Evolutionary conservation across 2,797 vertebrate species (phyloP), one percentile per base, ranked within the genome.

Genomic region (Acipenser transmontanus): DNA sequence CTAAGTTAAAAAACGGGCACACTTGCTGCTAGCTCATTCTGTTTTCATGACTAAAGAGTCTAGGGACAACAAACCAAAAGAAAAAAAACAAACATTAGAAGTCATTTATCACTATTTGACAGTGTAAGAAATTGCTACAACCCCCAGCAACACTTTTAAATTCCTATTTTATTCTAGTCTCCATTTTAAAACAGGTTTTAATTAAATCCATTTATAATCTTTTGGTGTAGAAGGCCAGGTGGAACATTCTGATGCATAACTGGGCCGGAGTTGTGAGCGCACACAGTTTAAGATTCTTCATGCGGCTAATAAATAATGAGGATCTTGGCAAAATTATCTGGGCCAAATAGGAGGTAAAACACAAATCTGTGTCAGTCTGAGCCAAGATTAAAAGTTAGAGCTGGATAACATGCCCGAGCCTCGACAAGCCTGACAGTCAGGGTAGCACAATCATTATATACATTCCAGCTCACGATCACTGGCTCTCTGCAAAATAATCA

Each of bases 181-280:
- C 11, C 12, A 57, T 57, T 57, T 57, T 57, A 5, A 57, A 57
- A 57, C 11, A 57, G 2, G 54, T 57, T 57, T 57, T 57, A 57
- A 57, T 57, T 57, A 57, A 57, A 57, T n/a, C 14, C 12, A 57
- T 57, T 57, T 13, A 14, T 57, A 57, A 57, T 57, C 54, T 57
- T 57, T 13, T 5, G 12, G 54, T 57, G 54, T 57, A n/a, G 0
- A 57, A 11, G 54, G 54, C 54, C 51, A 52, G 2, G n/a, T 7
- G 54, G 54, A 57, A 2, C 7, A 11, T n/a, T 1, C 54, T 57
- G 11, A 13, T 11, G 11, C 9, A 5, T 11, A 6, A 6, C 5
- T 6, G 54, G 54, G 54, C 9, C 9, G 12, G 7, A 57, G 2
- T 13, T n/a, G 12, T 34, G 34, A 34, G 34, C 34, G 34, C 34